phyloP scores from a whole-genome alignment of 2,113 vertebrate genomes.

The Micronycteris hirsuta region DNA sequence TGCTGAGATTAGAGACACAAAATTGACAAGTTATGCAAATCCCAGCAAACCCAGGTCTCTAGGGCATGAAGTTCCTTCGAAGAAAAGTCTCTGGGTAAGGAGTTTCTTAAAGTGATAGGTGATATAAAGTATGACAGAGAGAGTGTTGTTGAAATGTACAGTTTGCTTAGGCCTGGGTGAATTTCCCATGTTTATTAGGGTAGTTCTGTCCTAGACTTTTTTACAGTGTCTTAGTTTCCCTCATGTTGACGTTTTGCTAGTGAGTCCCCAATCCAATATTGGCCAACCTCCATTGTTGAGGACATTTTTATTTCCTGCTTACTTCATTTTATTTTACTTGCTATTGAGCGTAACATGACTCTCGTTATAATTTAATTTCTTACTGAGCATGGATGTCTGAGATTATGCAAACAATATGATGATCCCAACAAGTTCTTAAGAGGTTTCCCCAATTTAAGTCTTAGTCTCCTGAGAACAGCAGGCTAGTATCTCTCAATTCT shows the following conservation, averaged over 20 bases:
- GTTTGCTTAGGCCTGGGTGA: neutral
- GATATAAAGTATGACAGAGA: no score
- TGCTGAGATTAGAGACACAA: neutral
- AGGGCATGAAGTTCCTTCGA: neutral
- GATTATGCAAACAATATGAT: neutral
- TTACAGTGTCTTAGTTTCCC: neutral
- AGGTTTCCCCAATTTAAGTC: neutral
- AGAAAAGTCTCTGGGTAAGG: neutral
- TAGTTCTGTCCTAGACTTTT: neutral
- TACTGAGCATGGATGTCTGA: neutral
- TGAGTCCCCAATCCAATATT: neutral
- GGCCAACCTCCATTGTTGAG: neutral
- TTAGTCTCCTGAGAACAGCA: neutral
- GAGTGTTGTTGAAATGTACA: neutral
- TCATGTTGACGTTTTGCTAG: neutral
- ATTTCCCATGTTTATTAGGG: neutral
- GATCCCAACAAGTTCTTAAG: neutral
- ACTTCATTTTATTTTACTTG: neutral
- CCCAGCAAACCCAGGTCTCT: neutral
- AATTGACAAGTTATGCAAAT: neutral
- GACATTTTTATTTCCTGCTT: neutral
- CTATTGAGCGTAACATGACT: neutral
- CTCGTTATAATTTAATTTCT: neutral
- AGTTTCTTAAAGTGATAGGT: neutral
- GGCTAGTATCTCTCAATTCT: neutral